These are phyloP conservation scores for Acutogordius australiensis DNA, from an alignment of 2,888 invertebrate genomes.

Conservation along the genomic window DNA sequence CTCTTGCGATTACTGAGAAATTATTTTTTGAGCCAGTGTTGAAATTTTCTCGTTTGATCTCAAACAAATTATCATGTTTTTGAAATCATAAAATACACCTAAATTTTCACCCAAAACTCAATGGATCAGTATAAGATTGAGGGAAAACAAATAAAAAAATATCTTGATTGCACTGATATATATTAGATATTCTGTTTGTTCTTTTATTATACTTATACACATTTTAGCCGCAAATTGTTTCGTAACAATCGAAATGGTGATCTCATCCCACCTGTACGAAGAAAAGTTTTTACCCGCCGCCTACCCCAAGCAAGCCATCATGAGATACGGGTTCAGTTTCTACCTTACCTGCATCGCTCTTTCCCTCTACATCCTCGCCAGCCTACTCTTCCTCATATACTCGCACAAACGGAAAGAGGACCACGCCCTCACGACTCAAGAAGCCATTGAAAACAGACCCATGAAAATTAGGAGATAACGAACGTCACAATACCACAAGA, in stretches of 20 bases:
- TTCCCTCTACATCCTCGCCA: background rate
- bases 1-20: too few relatives aligned
- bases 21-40: too few relatives aligned
- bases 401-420: conserved; percentile 9
- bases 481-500: too few relatives aligned
- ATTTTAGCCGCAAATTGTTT: conserved; percentile 10
- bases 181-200: too few relatives aligned
- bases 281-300: conserved; percentile 9
- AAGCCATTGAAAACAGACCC: conserved; percentile 10
- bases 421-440: background rate
- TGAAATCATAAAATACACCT: too few relatives aligned
- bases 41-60: too few relatives aligned
- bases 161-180: too few relatives aligned
- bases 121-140: too few relatives aligned
- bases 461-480: conserved; percentile 6
- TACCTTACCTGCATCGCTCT: background rate
- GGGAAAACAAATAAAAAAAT: too few relatives aligned
- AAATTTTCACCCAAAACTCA: too few relatives aligned
- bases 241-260: conserved; percentile 11
- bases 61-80: too few relatives aligned
- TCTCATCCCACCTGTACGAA: conserved; percentile 10
- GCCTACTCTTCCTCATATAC: background rate
- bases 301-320: background rate
- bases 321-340: background rate
- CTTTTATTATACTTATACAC: too few relatives aligned